Evolutionary conservation across 1,140 invertebrate species (phyloP), one percentile per base, ranked within the genome.

Genomic region (Agraylea sexmaculata): DNA sequence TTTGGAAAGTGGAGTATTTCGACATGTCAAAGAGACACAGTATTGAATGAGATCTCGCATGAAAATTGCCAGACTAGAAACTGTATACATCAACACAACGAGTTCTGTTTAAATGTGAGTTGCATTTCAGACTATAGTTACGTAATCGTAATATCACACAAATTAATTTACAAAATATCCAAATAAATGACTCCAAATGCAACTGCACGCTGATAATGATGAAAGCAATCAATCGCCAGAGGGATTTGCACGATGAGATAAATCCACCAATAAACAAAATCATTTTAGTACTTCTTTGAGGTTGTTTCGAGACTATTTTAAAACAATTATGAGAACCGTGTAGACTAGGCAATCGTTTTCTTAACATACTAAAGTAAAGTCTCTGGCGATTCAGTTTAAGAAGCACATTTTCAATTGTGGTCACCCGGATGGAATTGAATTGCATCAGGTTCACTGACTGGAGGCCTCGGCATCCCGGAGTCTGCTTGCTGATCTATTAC

Each of bases 401-500:
- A 8, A 15, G 30, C 13, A 15, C 5, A 6, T 6, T 11, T 27
- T 39, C 18, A 39, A 25, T 44, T 35, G 20, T 40, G 36, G 2
- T 37, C 38, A 12, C 23, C 32, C 1, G 31, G 23, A 17, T 45
- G 38, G 19, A 39, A 40, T 12, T 40, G 43, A 11, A 41, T 19
- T 15, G 8, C 21, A 10, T 44, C 42, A 11, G 37, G 17, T n/a
- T 45, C 42, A 11, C 23, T 22, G 15, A n/a, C 15, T 2, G 8
- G 30, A 2, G 39, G 27, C 19, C 39, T 33, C 15, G 16, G 8
- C 10, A 22, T 22, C 8, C 19, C 34, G 4, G 39, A n/a, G 8
- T 41, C 39, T 2, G 39, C 28, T 23, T 46, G 44, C 29, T 45
- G 47, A 40, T 49, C 47, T 37, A 49, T 50, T 3, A 46, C 47